Conservation (phyloP, 1,140 invertebrate genomes). For the Neodiprion fabricii region DNA sequence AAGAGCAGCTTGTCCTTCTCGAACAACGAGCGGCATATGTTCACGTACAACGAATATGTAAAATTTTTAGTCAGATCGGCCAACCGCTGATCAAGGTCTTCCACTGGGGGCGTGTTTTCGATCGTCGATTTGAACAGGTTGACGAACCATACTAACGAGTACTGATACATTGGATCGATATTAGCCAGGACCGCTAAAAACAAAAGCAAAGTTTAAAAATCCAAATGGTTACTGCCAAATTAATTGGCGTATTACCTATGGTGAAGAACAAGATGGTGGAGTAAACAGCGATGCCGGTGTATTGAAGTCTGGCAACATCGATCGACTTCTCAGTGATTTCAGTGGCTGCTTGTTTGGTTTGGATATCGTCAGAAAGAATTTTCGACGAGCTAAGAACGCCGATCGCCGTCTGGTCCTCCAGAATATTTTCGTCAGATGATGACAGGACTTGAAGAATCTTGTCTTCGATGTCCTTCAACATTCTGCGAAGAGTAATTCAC, state of each 20-base stretch:
- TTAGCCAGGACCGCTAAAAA: slow-evolving; percentile 80
- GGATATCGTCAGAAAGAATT: slow-evolving; percentile 80
- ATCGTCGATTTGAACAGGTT: slow-evolving; percentile 87
- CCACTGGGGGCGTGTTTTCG: slow-evolving; percentile 89
- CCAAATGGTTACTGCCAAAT: background rate
- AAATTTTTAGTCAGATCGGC: slow-evolving; percentile 80
- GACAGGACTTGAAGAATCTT: slow-evolving; percentile 83
- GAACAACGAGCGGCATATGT: slow-evolving; percentile 93
- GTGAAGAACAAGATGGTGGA: slow-evolving; percentile 88
- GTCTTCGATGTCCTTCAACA: slow-evolving; percentile 89
- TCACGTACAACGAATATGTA: slow-evolving; percentile 90
- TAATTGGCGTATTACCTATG: slow-evolving; percentile 67
- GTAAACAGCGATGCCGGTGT: slow-evolving; percentile 83
- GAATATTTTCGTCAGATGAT: slow-evolving; percentile 86
- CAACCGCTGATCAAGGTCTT: slow-evolving; percentile 77
- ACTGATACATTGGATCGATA: slow-evolving; percentile 98
- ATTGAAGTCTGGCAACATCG: slow-evolving; percentile 77
- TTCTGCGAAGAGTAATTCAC: slow-evolving; percentile 58
- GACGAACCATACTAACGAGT: slow-evolving; percentile 94
- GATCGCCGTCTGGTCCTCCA: slow-evolving; percentile 91
- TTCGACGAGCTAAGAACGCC: slow-evolving; percentile 88
- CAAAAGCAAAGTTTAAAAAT: slow-evolving; percentile 20
- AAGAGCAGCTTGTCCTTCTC: slow-evolving; percentile 95
- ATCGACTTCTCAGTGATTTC: slow-evolving; percentile 82
- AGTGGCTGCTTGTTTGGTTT: slow-evolving; percentile 82